phyloP scores from a whole-genome alignment of 2,797 vertebrate genomes.

The Hypotaenidia philippensis region DNA sequence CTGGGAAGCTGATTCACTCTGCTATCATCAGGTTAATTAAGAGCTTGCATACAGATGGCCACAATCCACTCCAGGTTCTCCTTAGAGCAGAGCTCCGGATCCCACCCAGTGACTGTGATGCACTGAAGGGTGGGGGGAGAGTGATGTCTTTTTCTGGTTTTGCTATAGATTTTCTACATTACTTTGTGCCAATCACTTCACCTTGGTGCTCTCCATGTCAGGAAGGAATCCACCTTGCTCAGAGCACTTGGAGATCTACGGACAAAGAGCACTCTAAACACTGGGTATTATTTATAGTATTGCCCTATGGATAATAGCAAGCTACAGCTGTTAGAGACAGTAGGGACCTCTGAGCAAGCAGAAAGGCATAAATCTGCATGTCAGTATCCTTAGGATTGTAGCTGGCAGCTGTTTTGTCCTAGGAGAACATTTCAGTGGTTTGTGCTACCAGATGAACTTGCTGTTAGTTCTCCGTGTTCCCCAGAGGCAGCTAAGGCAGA shows the following conservation, averaged over 20 bases:
- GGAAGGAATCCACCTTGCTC: background rate
- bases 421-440: background rate
- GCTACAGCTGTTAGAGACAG: conserved; percentile 21
- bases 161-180: background rate
- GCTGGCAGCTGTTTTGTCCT: conserved; percentile 8
- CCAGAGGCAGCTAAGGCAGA: background rate
- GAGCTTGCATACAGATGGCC: background rate
- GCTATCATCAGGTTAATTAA: background rate
- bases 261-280: background rate
- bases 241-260: background rate
- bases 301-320: background rate
- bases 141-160: background rate
- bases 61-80: background rate
- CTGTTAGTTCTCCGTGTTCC: background rate
- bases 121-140: background rate
- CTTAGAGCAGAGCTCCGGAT: background rate
- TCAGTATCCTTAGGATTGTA: background rate
- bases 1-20: background rate
- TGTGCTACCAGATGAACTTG: conserved; percentile 23
- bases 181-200: background rate
- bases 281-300: background rate
- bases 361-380: background rate
- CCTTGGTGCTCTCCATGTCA: background rate
- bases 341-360: conserved; percentile 13
- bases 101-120: background rate